phyloP scores from a whole-genome alignment of 1,140 invertebrate species.

The Temnothorax longispinosus region DNA sequence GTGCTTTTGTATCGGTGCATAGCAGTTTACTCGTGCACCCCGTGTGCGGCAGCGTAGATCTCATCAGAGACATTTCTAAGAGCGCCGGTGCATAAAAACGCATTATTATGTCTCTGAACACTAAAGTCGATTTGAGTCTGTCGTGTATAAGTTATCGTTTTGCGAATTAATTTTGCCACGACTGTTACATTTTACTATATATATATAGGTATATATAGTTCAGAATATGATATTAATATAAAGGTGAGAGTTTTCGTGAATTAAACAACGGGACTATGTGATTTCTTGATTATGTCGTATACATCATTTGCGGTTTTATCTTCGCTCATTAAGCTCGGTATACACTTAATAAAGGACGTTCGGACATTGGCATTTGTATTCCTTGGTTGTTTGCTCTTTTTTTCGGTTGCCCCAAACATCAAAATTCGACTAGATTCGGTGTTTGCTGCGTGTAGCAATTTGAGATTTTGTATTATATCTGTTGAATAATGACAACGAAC shows the following conservation, averaged over 20 bases:
- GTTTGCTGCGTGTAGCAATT: no score
- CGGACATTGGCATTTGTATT: no score
- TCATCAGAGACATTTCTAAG: neutral
- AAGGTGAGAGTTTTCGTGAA: neutral
- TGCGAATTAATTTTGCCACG: neutral
- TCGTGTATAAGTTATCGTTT: neutral
- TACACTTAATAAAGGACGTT: no score
- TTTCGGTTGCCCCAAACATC: no score
- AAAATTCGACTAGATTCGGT: no score
- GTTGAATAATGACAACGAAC: no score
- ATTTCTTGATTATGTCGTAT: neutral
- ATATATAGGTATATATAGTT: no score
- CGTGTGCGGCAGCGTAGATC: neutral
- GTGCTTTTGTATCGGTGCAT: slow-evolving; percentile 46
- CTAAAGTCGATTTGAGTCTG: neutral
- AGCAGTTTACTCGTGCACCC: neutral
- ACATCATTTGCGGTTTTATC: neutral
- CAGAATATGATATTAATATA: neutral
- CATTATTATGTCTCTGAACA: no score
- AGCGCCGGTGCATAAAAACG: neutral
- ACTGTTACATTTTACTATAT: neutral
- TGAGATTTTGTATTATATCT: no score
- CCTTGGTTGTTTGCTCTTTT: no score
- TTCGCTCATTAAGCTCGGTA: neutral
- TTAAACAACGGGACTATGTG: neutral